phyloP scores from a whole-genome alignment of 53 echinoderm and acorn worm species.

The Astropecten irregularis region DNA sequence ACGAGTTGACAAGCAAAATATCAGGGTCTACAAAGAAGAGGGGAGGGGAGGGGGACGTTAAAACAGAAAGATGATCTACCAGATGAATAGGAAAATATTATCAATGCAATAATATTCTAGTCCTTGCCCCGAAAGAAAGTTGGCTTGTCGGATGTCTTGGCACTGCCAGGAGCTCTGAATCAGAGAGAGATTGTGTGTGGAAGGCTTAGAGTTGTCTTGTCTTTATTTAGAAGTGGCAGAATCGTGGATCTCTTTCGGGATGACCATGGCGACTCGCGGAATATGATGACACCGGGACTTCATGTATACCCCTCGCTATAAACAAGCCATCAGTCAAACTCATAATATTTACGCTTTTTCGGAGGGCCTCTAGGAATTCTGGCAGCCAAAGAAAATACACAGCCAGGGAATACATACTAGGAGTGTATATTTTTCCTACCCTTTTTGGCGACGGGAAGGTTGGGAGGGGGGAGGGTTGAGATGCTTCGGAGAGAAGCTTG shows the following conservation, averaged over 20 bases:
- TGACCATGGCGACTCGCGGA: background rate
- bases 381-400: slow-evolving; percentile 34
- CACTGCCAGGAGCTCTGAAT: too few relatives aligned
- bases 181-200: too few relatives aligned
- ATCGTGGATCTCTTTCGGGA: background rate
- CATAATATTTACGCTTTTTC: slow-evolving; percentile 50
- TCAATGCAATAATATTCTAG: too few relatives aligned
- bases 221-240: background rate
- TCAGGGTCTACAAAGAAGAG: too few relatives aligned
- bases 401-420: background rate
- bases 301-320: slow-evolving; percentile 33
- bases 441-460: slow-evolving; percentile 9
- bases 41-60: too few relatives aligned
- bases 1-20: too few relatives aligned
- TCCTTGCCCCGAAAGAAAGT: too few relatives aligned
- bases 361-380: slow-evolving; percentile 43
- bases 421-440: slow-evolving; percentile 51
- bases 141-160: too few relatives aligned
- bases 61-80: too few relatives aligned
- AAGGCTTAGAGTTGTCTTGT: too few relatives aligned
- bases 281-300: slow-evolving; percentile 30
- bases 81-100: too few relatives aligned
- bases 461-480: background rate
- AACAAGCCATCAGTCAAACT: slow-evolving; percentile 51
- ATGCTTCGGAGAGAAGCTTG: background rate